Evolutionary conservation across 1,140 invertebrate species (phyloP).

Genomic region (Dendroctonus ponderosae): DNA sequence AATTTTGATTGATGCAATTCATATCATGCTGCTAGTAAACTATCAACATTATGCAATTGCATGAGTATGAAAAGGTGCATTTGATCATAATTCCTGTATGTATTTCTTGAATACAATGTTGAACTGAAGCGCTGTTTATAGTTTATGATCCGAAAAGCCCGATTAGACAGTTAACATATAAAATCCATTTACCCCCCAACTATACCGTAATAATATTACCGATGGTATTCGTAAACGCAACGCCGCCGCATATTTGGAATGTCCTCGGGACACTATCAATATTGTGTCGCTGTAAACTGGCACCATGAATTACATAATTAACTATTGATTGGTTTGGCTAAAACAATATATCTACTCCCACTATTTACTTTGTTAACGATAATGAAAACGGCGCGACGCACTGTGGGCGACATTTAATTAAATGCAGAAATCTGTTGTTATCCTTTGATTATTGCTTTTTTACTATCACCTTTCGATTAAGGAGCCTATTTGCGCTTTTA

Average conservation of each 20-base stretch:
- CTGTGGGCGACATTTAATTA: constrained; percentile 14
- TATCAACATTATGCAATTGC: too few relatives aligned
- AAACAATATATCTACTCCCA: constrained; percentile 26
- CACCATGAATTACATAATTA: constrained; percentile 33
- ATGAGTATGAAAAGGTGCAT: too few relatives aligned
- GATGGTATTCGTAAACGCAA: constrained; percentile 21
- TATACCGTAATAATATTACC: constrained; percentile 17
- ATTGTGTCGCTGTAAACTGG: constrained; percentile 24
- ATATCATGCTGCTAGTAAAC: too few relatives aligned
- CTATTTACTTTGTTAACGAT: constrained; percentile 26
- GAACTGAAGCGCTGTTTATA: too few relatives aligned
- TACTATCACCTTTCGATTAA: not conserved
- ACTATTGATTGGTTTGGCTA: constrained; percentile 29
- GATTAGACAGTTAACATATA: too few relatives aligned
- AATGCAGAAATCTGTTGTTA: constrained; percentile 8
- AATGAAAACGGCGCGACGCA: constrained; percentile 13
- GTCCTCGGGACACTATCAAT: constrained; percentile 32
- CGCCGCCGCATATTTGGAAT: constrained; percentile 29
- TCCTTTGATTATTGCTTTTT: constrained; percentile 1
- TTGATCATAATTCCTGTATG: too few relatives aligned
- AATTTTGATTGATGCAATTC: too few relatives aligned
- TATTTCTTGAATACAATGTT: too few relatives aligned
- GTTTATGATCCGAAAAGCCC: too few relatives aligned
- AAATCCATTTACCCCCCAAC: constrained; percentile 1
- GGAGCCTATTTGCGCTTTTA: too few relatives aligned